Percentiles rank a stretch among this genome's conserved stretches.
Conservation (phyloP, 2,888 invertebrate species). For the Xylophagus ater region DNA sequence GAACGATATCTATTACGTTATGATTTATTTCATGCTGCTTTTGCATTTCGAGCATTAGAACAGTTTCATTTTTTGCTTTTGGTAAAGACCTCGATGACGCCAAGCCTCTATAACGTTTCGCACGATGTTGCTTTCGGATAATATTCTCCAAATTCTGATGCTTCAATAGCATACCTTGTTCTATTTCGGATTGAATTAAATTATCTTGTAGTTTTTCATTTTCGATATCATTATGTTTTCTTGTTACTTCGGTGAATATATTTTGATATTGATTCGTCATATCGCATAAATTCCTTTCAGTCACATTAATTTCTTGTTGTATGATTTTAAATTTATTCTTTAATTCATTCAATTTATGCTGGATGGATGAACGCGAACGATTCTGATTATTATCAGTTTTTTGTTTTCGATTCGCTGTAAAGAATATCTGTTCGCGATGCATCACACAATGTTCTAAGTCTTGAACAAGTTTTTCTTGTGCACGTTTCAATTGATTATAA, state of each 20-base stretch:
- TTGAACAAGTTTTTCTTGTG: constrained; percentile 40
- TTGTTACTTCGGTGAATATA: constrained; percentile 23
- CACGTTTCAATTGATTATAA: constrained; percentile 30
- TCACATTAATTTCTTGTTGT: constrained; percentile 30
- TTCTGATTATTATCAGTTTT: constrained; percentile 40
- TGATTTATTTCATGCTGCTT: constrained; percentile 48
- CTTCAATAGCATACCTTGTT: constrained; percentile 33
- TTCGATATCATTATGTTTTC: constrained; percentile 25
- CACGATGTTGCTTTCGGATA: constrained; percentile 58
- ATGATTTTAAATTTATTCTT: constrained; percentile 46
- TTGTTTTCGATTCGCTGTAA: constrained; percentile 45
- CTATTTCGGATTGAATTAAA: constrained; percentile 33
- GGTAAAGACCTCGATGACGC: constrained; percentile 32
- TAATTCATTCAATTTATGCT: constrained; percentile 48
- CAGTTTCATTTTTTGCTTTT: constrained; percentile 37
- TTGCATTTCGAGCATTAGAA: constrained; percentile 45
- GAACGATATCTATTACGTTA: constrained; percentile 47
- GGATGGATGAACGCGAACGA: constrained; percentile 42
- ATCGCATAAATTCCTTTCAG: constrained; percentile 26
- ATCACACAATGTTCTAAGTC: constrained; percentile 55
- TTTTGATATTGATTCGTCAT: constrained; percentile 24
- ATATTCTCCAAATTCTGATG: constrained; percentile 44
- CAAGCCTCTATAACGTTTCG: constrained; percentile 47
- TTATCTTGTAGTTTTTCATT: constrained; percentile 25
- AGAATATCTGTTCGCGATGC: constrained; percentile 52